Conservation (phyloP, 2,113 vertebrate species). For the Pionites leucogaster region DNA sequence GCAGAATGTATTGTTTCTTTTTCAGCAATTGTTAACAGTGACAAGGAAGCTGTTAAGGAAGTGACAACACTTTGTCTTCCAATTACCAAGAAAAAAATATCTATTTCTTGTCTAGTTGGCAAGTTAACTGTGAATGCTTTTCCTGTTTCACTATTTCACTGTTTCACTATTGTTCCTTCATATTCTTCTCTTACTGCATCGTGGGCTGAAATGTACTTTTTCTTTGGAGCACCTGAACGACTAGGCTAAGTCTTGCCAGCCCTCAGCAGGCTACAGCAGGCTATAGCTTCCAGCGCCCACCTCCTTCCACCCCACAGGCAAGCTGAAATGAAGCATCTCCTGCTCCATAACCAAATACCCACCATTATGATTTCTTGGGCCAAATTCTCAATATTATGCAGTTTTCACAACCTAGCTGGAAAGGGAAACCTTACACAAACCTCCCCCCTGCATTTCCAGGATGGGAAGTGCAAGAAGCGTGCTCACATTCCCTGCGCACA, state of each 20-base stretch:
- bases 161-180: not conserved
- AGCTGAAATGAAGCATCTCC: not conserved
- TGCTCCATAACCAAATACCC: not conserved
- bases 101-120: not conserved
- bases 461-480: not conserved
- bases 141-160: not conserved
- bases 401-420: not conserved
- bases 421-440: not conserved
- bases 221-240: not conserved
- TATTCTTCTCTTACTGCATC: not conserved
- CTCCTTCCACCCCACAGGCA: not conserved
- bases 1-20: not conserved
- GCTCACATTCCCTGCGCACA: not conserved
- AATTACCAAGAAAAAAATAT: not conserved
- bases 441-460: not conserved
- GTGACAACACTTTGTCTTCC: not conserved
- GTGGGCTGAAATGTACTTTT: not conserved
- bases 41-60: not conserved
- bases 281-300: not conserved
- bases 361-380: accelerated
- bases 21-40: not conserved
- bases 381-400: not conserved
- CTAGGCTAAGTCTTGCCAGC: not conserved
- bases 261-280: not conserved
- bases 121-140: not conserved